Conservation (phyloP, 2,888 invertebrate species). For the Lymantria monacha region DNA sequence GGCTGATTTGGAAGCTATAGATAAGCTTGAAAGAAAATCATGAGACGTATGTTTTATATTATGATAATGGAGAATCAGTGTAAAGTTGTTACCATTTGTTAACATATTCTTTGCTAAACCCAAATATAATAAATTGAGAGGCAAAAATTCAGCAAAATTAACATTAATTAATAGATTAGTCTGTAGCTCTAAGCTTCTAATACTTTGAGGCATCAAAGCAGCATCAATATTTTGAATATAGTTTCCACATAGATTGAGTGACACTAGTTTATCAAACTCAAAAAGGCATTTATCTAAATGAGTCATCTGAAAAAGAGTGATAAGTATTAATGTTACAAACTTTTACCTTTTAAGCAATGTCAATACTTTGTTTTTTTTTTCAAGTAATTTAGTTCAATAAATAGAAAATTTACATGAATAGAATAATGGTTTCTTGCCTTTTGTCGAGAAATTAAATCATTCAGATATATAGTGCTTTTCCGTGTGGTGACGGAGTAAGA, state of each 20-base stretch:
- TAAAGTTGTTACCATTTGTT: slow-evolving; percentile 44
- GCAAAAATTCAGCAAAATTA: slow-evolving; percentile 52
- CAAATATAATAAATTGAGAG: slow-evolving; percentile 67
- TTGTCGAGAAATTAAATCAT: too few relatives aligned
- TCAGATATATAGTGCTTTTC: too few relatives aligned
- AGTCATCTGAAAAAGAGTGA: slow-evolving; percentile 64
- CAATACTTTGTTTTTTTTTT: neutral
- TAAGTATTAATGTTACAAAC: neutral
- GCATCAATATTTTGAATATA: slow-evolving; percentile 54
- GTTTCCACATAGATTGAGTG: slow-evolving; percentile 73
- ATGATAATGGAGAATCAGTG: too few relatives aligned
- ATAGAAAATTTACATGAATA: neutral
- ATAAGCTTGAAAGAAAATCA: too few relatives aligned
- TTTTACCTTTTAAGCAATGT: neutral
- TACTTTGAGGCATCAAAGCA: slow-evolving; percentile 54
- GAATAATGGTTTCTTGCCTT: too few relatives aligned
- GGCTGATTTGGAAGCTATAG: too few relatives aligned
- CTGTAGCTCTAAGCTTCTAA: slow-evolving; percentile 74
- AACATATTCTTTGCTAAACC: slow-evolving; percentile 77
- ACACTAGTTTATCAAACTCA: slow-evolving; percentile 60
- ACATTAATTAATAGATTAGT: slow-evolving; percentile 67
- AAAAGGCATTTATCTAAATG: slow-evolving; percentile 59
- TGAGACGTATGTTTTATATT: too few relatives aligned
- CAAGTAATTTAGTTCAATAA: neutral
- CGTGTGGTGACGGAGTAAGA: too few relatives aligned